Evolutionary conservation across 2,113 vertebrate genomes (phyloP), one percentile per base, ranked within the genome.

Genomic region (Cyanistes caeruleus): DNA sequence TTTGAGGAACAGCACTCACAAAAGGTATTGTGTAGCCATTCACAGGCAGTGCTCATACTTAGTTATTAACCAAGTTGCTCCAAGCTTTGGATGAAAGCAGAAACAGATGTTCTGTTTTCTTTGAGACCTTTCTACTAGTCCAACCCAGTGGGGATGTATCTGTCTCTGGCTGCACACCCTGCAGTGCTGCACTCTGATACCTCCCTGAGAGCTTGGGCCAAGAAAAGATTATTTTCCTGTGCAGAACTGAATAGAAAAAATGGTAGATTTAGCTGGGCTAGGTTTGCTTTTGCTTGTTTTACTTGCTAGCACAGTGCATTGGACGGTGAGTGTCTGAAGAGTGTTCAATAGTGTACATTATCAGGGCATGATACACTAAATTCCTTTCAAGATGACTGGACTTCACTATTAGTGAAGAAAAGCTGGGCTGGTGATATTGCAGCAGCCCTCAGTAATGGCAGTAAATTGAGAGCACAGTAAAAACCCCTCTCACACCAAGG

Each of bases 151-250:
- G 24, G n/a, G n/a, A 84, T 55, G 31, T 0, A 0, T 41, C n/a
- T 0, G 1, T 16, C 65, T 59, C 48, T 4, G 15, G 39, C 56
- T 52, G 46, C 39, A 48, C 55, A 69, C 5, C 21, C 62, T 0
- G 1, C 44, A 73, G 16, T 75, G 39, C 41, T 67, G 74, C 12
- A 7, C 28, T 87, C 27, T 33, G 46, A 48, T 16, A 52, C 11
- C 27, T 68, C 33, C 46, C 22, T 7, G 24, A 49, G 37, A 90
- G 58, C 33, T 56, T 13, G 41, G 17, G 53, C 25, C 41, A 79
- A 48, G 78, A 59, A 77, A 80, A 62, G 18, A 89, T 19, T 2
- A 70, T 63, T 53, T 84, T 7, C 11, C 13, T 23, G 43, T 17
- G 39, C 41, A 80, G 80, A 69, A 49, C 23, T 39, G 16, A 19